Base-by-base conservation (phyloP, 2,888 invertebrate species). In the Sesia apiformis region DNA sequence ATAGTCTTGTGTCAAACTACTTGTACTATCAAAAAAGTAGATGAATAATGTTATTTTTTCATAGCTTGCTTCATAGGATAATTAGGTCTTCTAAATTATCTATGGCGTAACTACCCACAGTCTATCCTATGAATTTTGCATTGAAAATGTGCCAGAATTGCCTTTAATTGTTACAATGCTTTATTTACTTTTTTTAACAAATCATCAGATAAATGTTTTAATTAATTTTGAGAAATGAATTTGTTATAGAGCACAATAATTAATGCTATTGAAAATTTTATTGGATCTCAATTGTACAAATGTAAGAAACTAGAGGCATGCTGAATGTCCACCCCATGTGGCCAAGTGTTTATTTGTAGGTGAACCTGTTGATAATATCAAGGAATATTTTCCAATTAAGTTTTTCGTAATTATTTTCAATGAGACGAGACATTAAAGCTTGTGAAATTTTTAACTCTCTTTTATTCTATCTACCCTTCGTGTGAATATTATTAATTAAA, bases 261-360 rank as follows among this genome's bases (percentile, higher is more conserved):
- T 8, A 40, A 60, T 57, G 60, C 55, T 23, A 23, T 46, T 46
- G 62, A 61, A 69, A 71, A 69, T 64, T 58, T 62, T 67, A 78
- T 79, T 74, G 72, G 83, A 85, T 84, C 84, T 84, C 84, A 78
- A 68, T 60, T 76, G 76, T 82, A 82, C 78, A 79, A 81, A 70
- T 63, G 39, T 42, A n/a, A 5, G 5, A 49, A 49, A n/a, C 40
- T 52, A n/a, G 39, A 52, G 52, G 52, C 52, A 52, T 46, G n/a
- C 46, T 46, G 46, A n/a, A 46, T 46, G 8, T 4, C n/a, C 4
- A 46, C n/a, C n/a, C n/a, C 4, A 46, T 46, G 46, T 46, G 6
- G 39, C 8, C 50, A 50, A 38, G 7, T 39, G 8, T 50, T 50
- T 38, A 4, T 38, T 49, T 49, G 6, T 50, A 39, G 38, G 50